phyloP scores from a whole-genome alignment of 2,888 invertebrate genomes.

The Zootermopsis nevadensis region DNA sequence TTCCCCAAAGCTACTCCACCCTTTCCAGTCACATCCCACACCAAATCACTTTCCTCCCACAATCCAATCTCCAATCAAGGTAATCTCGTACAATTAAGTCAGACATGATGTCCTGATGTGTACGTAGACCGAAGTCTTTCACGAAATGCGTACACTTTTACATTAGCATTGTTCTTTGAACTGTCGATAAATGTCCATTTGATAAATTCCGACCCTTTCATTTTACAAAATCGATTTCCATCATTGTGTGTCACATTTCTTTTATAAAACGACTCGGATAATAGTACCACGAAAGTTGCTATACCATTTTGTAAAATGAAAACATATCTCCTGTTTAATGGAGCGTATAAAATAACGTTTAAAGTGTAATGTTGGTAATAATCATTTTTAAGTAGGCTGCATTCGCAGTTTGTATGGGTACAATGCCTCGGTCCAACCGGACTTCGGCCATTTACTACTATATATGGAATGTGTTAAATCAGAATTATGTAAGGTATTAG shows the following conservation, averaged over 20 bases:
- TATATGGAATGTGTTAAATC: background rate
- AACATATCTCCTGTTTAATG: background rate
- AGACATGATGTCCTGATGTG: background rate
- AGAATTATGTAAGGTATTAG: too few species aligned
- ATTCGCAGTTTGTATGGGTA: background rate
- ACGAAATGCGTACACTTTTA: too few species aligned
- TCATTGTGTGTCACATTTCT: background rate
- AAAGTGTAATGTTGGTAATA: background rate
- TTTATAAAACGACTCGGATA: background rate
- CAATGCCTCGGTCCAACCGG: background rate
- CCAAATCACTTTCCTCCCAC: background rate
- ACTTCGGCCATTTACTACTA: background rate
- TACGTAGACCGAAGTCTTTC: too few species aligned
- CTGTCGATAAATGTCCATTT: too few species aligned
- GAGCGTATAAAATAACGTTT: background rate
- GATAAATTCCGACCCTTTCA: too few species aligned
- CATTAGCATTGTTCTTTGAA: too few species aligned
- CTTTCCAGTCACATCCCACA: constrained; percentile 4
- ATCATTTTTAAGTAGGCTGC: background rate
- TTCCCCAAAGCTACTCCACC: background rate
- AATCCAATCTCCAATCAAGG: constrained; percentile 1
- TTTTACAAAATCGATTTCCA: too few species aligned
- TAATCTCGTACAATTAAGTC: background rate
- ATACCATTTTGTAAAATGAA: background rate
- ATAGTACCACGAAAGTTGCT: background rate